Evolutionary conservation across 2,797 vertebrate species (phyloP).

Genomic region (Echeneis naucrates): DNA sequence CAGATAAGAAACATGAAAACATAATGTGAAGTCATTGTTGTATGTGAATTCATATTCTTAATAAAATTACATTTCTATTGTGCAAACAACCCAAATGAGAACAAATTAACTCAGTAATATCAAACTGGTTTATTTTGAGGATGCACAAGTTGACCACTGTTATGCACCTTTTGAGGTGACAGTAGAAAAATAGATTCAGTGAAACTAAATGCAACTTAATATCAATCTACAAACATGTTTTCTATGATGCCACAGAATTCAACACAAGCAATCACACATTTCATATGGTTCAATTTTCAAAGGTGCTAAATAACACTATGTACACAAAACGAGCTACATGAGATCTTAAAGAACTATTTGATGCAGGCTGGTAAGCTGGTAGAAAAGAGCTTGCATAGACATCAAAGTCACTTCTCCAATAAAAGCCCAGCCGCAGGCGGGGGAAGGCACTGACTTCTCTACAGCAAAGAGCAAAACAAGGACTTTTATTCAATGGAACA

Average conservation of each 20-base stretch:
- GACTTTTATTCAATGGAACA: slow-evolving; percentile 75
- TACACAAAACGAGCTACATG: slow-evolving; percentile 83
- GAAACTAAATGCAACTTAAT: slow-evolving; percentile 85
- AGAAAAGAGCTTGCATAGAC: slow-evolving; percentile 88
- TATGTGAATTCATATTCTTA: slow-evolving; percentile 19
- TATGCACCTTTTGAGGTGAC: slow-evolving; percentile 82
- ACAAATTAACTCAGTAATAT: slow-evolving; percentile 68
- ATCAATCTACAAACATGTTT: slow-evolving; percentile 83
- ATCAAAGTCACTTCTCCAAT: slow-evolving; percentile 84
- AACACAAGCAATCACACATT: slow-evolving; percentile 78
- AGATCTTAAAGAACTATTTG: slow-evolving; percentile 79
- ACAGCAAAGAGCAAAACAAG: slow-evolving; percentile 80
- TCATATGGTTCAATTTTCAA: slow-evolving; percentile 76
- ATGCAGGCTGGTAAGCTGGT: slow-evolving; percentile 85
- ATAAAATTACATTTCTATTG: slow-evolving; percentile 40
- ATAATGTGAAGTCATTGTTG: slow-evolving; percentile 21
- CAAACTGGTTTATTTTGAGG: slow-evolving; percentile 85
- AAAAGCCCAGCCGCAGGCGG: slow-evolving; percentile 82
- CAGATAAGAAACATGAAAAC: slow-evolving; percentile 1
- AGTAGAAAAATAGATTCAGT: slow-evolving; percentile 89
- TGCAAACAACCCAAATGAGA: slow-evolving; percentile 46
- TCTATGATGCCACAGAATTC: slow-evolving; percentile 74
- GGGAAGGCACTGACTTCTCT: slow-evolving; percentile 85
- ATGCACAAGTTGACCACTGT: slow-evolving; percentile 84
- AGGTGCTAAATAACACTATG: slow-evolving; percentile 82